These are phyloP conservation scores for Vireo griseus DNA, from an alignment of 2,797 vertebrate genomes.

Conservation along the genomic window DNA sequence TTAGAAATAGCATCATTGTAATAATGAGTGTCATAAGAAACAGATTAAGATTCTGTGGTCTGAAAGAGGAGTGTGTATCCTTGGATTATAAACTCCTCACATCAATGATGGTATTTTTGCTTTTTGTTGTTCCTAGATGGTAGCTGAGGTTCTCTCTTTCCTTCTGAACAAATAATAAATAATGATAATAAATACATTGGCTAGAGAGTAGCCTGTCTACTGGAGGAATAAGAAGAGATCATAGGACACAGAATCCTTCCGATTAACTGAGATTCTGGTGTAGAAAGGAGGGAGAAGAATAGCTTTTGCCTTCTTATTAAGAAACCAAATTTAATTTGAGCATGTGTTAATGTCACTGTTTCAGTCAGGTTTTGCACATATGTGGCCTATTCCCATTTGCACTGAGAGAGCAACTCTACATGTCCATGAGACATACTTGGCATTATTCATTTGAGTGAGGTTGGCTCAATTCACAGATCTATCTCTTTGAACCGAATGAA, in stretches of 20 bases:
- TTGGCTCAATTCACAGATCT: background rate
- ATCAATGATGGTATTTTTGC: background rate
- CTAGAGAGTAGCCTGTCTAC: background rate
- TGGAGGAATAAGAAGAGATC: background rate
- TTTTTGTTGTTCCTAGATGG: background rate
- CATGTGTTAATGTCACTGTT: background rate
- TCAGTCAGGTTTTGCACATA: fast-evolving
- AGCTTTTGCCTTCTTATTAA: background rate
- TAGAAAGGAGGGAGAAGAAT: background rate
- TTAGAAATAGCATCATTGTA: background rate
- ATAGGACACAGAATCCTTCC: background rate
- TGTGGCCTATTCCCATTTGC: background rate
- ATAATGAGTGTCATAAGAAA: background rate
- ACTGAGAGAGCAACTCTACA: background rate
- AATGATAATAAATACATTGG: background rate
- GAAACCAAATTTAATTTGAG: background rate
- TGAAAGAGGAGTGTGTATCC: fast-evolving
- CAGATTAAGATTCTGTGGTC: background rate
- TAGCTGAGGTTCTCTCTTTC: background rate
- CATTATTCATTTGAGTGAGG: background rate
- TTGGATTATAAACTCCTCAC: background rate
- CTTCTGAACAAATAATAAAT: constrained; percentile 27
- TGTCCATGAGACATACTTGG: fast-evolving
- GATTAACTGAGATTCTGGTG: background rate
- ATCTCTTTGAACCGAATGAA: background rate